phyloP scores from a whole-genome alignment of 2,797 vertebrate genomes.

The Enteromius afrohamiltoni region DNA sequence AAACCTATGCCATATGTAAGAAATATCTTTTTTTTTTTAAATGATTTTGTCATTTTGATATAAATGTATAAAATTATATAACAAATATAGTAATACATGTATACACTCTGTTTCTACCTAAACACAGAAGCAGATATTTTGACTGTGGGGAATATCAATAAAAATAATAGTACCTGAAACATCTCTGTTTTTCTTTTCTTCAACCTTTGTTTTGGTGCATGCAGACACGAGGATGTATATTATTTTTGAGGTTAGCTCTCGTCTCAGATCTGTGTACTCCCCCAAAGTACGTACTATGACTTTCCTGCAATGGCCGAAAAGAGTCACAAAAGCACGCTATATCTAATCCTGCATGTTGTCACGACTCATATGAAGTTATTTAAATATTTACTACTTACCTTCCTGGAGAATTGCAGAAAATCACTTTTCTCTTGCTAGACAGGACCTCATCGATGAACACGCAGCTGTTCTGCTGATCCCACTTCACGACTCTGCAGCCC shows the following conservation, averaged over 20 bases:
- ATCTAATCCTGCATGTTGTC: not conserved
- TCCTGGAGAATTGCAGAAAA: slow-evolving; percentile 69
- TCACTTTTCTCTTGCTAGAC: slow-evolving; percentile 50
- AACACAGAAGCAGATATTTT: too few relatives aligned
- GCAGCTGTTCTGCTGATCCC: slow-evolving; percentile 59
- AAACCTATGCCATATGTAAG: not conserved
- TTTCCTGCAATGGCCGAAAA: slow-evolving; percentile 54
- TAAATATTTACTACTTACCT: slow-evolving; percentile 59
- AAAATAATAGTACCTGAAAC: not conserved
- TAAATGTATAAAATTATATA: too few relatives aligned
- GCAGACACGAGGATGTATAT: slow-evolving; percentile 67
- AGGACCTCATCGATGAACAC: slow-evolving; percentile 71
- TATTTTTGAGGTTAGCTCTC: slow-evolving; percentile 68
- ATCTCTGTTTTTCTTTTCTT: slow-evolving; percentile 48
- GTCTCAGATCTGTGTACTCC: slow-evolving; percentile 69
- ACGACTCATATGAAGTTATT: not conserved
- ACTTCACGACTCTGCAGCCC: slow-evolving; percentile 54
- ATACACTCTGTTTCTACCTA: too few relatives aligned
- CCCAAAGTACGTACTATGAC: slow-evolving; percentile 65
- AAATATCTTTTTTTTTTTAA: not conserved
- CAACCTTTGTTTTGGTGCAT: slow-evolving; percentile 20
- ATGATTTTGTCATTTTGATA: not conserved
- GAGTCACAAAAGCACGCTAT: not conserved
- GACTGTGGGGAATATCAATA: not conserved
- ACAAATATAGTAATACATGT: too few relatives aligned